These are phyloP conservation scores for Pteromalus puparum DNA, from an alignment of 1,140 invertebrate species.

Conservation along the genomic window DNA sequence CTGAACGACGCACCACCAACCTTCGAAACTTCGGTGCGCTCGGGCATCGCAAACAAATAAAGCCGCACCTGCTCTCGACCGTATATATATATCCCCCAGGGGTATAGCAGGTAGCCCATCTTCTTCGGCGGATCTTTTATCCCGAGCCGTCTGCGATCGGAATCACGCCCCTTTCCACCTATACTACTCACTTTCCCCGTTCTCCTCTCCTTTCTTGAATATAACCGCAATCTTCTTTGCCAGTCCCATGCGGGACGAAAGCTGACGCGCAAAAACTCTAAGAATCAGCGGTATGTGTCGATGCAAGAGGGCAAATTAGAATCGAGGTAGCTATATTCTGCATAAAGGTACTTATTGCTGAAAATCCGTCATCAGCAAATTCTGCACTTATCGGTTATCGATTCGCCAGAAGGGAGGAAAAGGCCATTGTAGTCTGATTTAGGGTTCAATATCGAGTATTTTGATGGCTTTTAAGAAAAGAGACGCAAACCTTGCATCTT, in stretches of 20 bases:
- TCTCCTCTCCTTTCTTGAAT: neutral
- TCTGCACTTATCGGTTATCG: neutral
- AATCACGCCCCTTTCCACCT: neutral
- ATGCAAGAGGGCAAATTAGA: neutral
- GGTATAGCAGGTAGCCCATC: slow-evolving; percentile 26
- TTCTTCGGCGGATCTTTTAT: slow-evolving; percentile 18
- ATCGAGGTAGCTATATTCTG: neutral
- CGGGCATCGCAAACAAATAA: slow-evolving; percentile 22
- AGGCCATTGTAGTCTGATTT: neutral
- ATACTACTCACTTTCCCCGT: neutral
- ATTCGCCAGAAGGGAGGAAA: neutral
- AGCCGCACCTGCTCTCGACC: slow-evolving; percentile 6
- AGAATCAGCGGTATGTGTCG: neutral
- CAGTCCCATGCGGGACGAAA: slow-evolving; percentile 4
- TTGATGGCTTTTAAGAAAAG: neutral
- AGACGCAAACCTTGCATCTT: slow-evolving; percentile 19
- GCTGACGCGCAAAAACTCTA: slow-evolving; percentile 9
- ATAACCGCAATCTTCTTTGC: slow-evolving; percentile 26
- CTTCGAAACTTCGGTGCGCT: neutral
- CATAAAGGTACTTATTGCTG: neutral
- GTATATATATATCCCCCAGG: slow-evolving; percentile 1
- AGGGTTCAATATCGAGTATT: neutral
- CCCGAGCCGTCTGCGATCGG: neutral
- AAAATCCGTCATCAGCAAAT: neutral
- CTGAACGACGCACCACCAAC: no score